phyloP scores from a whole-genome alignment of 2,888 invertebrate species.

The Lingula anatina region DNA sequence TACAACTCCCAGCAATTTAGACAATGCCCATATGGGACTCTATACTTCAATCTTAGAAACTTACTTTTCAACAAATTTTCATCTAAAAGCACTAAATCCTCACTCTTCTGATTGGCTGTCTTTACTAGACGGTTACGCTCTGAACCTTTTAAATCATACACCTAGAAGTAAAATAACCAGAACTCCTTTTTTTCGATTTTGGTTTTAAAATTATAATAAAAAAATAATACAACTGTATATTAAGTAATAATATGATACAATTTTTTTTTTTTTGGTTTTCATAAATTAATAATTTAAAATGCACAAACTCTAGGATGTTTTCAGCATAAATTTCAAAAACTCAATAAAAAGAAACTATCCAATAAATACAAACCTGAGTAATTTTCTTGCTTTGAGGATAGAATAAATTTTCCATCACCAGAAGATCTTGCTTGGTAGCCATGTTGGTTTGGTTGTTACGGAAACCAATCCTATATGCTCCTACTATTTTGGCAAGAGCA shows the following conservation, averaged over 20 bases:
- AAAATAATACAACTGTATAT: neutral
- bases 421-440: constrained; percentile 63
- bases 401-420: constrained; percentile 98
- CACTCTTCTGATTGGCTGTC: constrained; percentile 62
- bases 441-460: constrained; percentile 60
- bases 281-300: too few relatives aligned
- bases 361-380: constrained; percentile 50
- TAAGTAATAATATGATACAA: neutral
- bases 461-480: constrained; percentile 69
- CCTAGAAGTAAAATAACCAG: constrained; percentile 51
- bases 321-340: too few relatives aligned
- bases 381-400: constrained; percentile 64
- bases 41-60: too few relatives aligned
- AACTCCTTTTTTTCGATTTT: neutral
- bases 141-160: constrained; percentile 96
- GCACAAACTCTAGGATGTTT: too few relatives aligned
- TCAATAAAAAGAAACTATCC: too few relatives aligned
- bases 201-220: neutral
- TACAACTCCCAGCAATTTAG: too few relatives aligned
- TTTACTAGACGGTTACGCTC: constrained; percentile 79
- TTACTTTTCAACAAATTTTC: constrained; percentile 90
- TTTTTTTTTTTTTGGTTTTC: too few relatives aligned
- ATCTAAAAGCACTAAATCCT: constrained; percentile 78
- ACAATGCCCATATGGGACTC: too few relatives aligned
- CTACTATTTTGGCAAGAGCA: constrained; percentile 79